Conservation (phyloP, 2,888 invertebrate species). For the Uloborus plumipes region DNA sequence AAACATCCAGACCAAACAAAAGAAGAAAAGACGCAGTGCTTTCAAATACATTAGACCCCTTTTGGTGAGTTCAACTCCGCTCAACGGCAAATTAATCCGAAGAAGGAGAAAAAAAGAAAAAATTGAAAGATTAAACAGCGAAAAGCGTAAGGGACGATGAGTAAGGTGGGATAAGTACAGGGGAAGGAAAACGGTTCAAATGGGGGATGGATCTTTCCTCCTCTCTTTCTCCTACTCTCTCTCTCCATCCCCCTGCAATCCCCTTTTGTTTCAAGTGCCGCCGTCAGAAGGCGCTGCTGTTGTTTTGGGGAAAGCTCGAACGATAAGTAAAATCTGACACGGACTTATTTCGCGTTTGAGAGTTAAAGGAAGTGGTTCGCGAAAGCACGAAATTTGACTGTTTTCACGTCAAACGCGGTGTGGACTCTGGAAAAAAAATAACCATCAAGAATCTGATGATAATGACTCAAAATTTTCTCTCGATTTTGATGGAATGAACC, state of each 20-base stretch:
- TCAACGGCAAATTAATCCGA: constrained; percentile 22
- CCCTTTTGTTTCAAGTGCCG: constrained; percentile 53
- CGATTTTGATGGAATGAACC: too few species aligned
- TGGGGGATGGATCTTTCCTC: constrained; percentile 5
- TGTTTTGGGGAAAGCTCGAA: constrained; percentile 4
- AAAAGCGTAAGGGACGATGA: constrained; percentile 1
- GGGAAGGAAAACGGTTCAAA: neutral
- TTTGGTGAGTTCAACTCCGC: constrained; percentile 26
- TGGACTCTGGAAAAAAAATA: too few species aligned
- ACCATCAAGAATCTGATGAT: too few species aligned
- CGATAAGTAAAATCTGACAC: constrained; percentile 42
- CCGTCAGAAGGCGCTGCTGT: constrained; percentile 49
- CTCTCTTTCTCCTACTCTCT: neutral
- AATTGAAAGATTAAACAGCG: constrained; percentile 30
- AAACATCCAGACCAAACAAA: too few species aligned
- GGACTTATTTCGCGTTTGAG: constrained; percentile 43
- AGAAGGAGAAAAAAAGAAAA: constrained; percentile 27
- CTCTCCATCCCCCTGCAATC: constrained; percentile 21
- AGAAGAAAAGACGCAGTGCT: constrained; percentile 27
- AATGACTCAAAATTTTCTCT: too few species aligned
- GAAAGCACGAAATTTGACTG: too few species aligned
- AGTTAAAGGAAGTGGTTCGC: constrained; percentile 5
- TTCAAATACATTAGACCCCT: constrained; percentile 37
- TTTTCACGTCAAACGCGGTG: too few species aligned
- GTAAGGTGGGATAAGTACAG: constrained; percentile 3